A percentile compares a stretch with the other conserved stretches of the same genome.
Evolutionary conservation across 2,888 invertebrate species (phyloP).

Genomic region (Caenorhabditis sp.): DNA sequence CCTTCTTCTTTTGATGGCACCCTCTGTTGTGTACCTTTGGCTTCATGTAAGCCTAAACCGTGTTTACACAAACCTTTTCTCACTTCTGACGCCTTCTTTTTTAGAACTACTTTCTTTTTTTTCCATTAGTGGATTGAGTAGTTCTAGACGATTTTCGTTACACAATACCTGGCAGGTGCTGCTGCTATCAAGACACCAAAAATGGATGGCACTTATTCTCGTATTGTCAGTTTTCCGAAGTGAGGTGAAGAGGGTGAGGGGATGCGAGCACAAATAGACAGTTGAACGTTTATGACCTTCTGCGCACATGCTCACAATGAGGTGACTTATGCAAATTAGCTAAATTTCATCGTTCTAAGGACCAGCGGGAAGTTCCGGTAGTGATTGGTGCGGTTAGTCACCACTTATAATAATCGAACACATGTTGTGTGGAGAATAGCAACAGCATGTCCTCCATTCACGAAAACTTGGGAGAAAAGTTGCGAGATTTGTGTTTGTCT

Average conservation of each 20-base stretch:
- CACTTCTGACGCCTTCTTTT: slow-evolving; percentile 17
- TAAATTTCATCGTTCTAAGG: slow-evolving; percentile 58
- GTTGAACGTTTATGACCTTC: slow-evolving; percentile 44
- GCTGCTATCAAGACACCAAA: slow-evolving; percentile 54
- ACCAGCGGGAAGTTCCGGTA: slow-evolving; percentile 62
- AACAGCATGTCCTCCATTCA: slow-evolving; percentile 39
- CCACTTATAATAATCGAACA: slow-evolving; percentile 49
- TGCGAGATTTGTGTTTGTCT: slow-evolving; percentile 7
- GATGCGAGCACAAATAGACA: slow-evolving; percentile 39
- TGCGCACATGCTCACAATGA: slow-evolving; percentile 58
- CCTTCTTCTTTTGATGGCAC: slow-evolving; percentile 54
- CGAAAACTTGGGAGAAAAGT: neutral
- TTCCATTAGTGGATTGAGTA: slow-evolving; percentile 49
- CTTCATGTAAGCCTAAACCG: slow-evolving; percentile 20
- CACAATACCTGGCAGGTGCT: slow-evolving; percentile 62
- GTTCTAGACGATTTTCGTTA: slow-evolving; percentile 47
- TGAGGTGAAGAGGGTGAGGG: slow-evolving; percentile 33
- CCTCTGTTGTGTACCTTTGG: slow-evolving; percentile 38
- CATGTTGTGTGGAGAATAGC: slow-evolving; percentile 31
- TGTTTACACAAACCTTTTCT: slow-evolving; percentile 55
- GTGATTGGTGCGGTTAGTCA: slow-evolving; percentile 49
- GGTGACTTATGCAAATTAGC: slow-evolving; percentile 65
- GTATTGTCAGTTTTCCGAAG: slow-evolving; percentile 42
- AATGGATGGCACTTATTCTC: slow-evolving; percentile 27
- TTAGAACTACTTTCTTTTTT: neutral